Conservation (phyloP, 2,888 invertebrate genomes). For the Orthosia incerta region DNA sequence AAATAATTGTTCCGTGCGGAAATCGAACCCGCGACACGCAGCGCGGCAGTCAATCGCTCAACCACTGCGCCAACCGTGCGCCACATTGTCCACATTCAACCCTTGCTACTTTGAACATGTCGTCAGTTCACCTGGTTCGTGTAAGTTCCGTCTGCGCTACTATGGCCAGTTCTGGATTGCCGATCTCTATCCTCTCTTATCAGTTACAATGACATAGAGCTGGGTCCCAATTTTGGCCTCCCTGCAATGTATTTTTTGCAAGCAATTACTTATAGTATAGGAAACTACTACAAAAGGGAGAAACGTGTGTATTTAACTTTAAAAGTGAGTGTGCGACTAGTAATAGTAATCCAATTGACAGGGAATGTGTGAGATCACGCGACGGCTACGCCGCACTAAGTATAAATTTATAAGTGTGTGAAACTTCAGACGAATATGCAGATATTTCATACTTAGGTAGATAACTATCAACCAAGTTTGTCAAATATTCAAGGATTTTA, state of each 20-base stretch:
- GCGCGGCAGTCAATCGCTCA: too few species aligned
- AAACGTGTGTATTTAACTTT: constrained; percentile 22
- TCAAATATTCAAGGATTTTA: constrained; percentile 22
- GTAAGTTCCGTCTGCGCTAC: not conserved
- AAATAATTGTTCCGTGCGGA: too few species aligned
- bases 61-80: too few species aligned
- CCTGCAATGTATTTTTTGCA: not conserved
- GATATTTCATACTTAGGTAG: not conserved
- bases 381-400: constrained; percentile 28
- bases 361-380: constrained; percentile 44
- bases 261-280: not conserved
- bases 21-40: too few species aligned
- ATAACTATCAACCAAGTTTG: constrained; percentile 9
- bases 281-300: not conserved
- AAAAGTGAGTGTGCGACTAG: constrained; percentile 27
- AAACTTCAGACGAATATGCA: constrained; percentile 30
- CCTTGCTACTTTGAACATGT: not conserved
- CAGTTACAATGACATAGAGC: not conserved
- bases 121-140: not conserved
- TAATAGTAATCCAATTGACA: constrained; percentile 59
- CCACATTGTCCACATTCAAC: not conserved
- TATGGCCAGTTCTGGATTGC: not conserved
- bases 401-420: constrained; percentile 27
- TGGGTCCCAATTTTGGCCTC: not conserved
- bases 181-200: too few species aligned